These are phyloP conservation scores for Electrophaes corylata DNA, from an alignment of 2,888 invertebrate genomes.

Conservation along the genomic window DNA sequence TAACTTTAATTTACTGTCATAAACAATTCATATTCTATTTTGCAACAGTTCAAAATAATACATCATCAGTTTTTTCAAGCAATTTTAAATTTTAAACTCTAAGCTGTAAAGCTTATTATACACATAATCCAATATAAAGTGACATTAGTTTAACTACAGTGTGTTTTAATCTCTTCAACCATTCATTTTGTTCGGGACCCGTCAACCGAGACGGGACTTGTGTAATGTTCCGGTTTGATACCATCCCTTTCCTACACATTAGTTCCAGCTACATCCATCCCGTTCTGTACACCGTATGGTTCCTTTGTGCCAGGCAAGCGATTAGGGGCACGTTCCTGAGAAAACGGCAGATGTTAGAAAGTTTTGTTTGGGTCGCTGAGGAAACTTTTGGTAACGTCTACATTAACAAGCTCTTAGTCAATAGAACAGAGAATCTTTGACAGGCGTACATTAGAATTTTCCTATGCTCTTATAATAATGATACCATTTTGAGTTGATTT, in stretches of 20 bases:
- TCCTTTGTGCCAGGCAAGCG: constrained; percentile 69
- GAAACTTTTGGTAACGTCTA: constrained; percentile 66
- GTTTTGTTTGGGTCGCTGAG: constrained; percentile 59
- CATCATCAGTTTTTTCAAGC: neutral
- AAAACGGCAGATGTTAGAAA: constrained; percentile 79
- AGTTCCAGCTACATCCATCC: constrained; percentile 42
- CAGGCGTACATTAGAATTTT: too few species aligned
- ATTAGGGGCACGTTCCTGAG: constrained; percentile 82
- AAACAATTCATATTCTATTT: too few species aligned
- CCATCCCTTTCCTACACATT: constrained; percentile 47
- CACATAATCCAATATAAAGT: constrained; percentile 3
- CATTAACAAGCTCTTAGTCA: constrained; percentile 37
- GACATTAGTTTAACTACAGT: constrained; percentile 51
- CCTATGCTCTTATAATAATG: too few species aligned
- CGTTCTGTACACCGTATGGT: constrained; percentile 60
- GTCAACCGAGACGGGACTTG: constrained; percentile 78
- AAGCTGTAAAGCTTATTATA: neutral
- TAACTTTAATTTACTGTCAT: too few species aligned
- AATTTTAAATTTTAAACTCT: neutral
- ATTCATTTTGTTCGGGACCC: constrained; percentile 80
- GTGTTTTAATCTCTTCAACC: constrained; percentile 76
- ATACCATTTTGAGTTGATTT: too few species aligned
- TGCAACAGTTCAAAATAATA: too few species aligned
- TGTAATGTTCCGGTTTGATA: constrained; percentile 74
- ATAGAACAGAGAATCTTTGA: constrained; percentile 46